A percentile compares a stretch with the other conserved stretches of the same genome.
These are phyloP conservation scores for Cebidichthys violaceus DNA, from an alignment of 2,113 vertebrate genomes.

Conservation along the genomic window DNA sequence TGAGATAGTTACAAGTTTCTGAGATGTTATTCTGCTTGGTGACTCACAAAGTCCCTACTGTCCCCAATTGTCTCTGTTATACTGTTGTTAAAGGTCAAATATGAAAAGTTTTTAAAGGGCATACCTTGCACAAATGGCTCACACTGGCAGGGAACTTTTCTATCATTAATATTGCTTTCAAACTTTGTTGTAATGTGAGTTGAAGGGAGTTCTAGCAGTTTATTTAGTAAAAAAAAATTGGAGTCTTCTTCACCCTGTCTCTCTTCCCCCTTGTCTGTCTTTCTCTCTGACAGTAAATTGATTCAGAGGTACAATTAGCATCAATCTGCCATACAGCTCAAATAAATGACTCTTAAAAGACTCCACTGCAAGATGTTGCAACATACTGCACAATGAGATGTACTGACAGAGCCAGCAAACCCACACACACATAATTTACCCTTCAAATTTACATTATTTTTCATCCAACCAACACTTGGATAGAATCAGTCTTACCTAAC, in stretches of 20 bases:
- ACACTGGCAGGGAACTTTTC: not conserved
- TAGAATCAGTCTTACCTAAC: slow-evolving; percentile 20
- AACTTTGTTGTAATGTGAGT: not conserved
- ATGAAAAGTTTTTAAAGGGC: slow-evolving; percentile 55
- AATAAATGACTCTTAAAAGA: slow-evolving; percentile 71
- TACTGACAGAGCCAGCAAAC: slow-evolving; percentile 15
- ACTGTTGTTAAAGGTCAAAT: slow-evolving; percentile 55
- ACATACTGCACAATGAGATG: slow-evolving; percentile 50
- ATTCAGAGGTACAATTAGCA: slow-evolving; percentile 66
- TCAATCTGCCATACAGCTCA: slow-evolving; percentile 66
- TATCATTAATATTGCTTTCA: not conserved
- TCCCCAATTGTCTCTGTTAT: slow-evolving; percentile 24
- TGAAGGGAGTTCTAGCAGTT: not conserved
- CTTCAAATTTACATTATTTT: slow-evolving; percentile 30
- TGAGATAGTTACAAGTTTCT: not conserved
- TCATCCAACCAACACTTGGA: slow-evolving; percentile 1
- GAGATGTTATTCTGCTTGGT: slow-evolving; percentile 4
- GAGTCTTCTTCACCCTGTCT: not conserved
- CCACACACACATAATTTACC: slow-evolving; percentile 2
- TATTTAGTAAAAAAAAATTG: not conserved
- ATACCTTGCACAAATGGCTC: slow-evolving; percentile 23
- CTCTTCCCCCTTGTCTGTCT: slow-evolving; percentile 23
- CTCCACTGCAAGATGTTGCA: slow-evolving; percentile 56
- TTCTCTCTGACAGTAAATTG: slow-evolving; percentile 54
- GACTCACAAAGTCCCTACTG: slow-evolving; percentile 23